phyloP scores from a whole-genome alignment of 2,797 vertebrate species.

The Mus spretus region DNA sequence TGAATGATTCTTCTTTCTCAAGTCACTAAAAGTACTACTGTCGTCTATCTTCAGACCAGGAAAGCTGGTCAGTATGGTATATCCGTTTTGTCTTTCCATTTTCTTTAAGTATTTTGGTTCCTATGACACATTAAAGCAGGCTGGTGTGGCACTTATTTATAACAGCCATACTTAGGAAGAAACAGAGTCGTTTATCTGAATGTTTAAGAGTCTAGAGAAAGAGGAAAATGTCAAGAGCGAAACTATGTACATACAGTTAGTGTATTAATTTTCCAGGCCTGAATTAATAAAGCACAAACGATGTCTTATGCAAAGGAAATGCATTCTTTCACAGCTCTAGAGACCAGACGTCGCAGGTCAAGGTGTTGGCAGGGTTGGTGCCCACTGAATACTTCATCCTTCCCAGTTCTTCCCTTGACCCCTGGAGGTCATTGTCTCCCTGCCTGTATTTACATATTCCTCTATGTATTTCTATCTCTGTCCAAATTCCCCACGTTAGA shows the following conservation, averaged over 20 bases:
- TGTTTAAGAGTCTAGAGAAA: not conserved
- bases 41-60: not conserved
- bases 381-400: not conserved
- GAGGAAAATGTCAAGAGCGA: not conserved
- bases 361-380: not conserved
- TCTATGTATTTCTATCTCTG: not conserved
- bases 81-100: not conserved
- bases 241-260: not conserved
- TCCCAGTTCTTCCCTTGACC: not conserved
- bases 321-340: not conserved
- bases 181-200: not conserved
- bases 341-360: not conserved
- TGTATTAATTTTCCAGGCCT: not conserved
- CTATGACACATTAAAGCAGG: not conserved
- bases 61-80: not conserved
- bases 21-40: not conserved
- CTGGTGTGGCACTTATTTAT: not conserved
- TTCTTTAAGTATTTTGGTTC: not conserved
- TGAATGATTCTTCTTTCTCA: not conserved
- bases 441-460: not conserved
- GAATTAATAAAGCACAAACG: not conserved
- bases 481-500: not conserved
- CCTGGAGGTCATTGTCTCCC: not conserved
- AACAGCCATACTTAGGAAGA: not conserved
- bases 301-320: not conserved